Evolutionary conservation across 1,140 invertebrate species (phyloP).

Genomic region (Choristoneura fumiferana): DNA sequence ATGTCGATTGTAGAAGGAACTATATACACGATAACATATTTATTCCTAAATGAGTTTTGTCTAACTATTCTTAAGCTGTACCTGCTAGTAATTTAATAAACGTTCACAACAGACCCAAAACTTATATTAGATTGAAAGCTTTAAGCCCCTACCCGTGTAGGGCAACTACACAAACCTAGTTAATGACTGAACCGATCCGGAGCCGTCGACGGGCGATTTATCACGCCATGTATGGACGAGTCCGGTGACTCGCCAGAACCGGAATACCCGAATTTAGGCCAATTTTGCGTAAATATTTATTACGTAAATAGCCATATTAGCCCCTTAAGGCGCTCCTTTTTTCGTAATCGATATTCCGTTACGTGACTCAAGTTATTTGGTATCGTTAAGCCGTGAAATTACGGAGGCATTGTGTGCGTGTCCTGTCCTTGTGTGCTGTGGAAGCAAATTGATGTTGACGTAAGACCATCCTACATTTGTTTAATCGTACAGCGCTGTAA

Average conservation of each 20-base stretch:
- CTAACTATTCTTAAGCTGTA: constrained; percentile 29
- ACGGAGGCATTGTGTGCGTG: neutral
- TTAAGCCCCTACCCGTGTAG: constrained; percentile 44
- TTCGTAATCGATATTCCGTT: constrained; percentile 16
- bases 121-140: constrained; percentile 31
- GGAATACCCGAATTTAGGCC: neutral
- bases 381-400: constrained; percentile 14
- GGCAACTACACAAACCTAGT: constrained; percentile 54
- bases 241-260: constrained; percentile 41
- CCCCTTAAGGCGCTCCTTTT: constrained; percentile 4
- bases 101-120: constrained; percentile 30
- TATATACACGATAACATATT: too few species aligned
- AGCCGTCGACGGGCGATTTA: constrained; percentile 48
- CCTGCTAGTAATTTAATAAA: constrained; percentile 33
- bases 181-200: constrained; percentile 53
- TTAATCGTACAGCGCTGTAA: too few species aligned
- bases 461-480: too few species aligned
- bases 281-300: constrained; percentile 16
- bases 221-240: constrained; percentile 48
- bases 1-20: too few species aligned
- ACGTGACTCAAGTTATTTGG: constrained; percentile 17
- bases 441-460: neutral
- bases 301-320: constrained; percentile 18
- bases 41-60: constrained; percentile 11
- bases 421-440: neutral